Evolutionary conservation across 2,797 vertebrate genomes (phyloP), one percentile per base, ranked within the genome.

Genomic region (Tenualosa thibaudeaui): DNA sequence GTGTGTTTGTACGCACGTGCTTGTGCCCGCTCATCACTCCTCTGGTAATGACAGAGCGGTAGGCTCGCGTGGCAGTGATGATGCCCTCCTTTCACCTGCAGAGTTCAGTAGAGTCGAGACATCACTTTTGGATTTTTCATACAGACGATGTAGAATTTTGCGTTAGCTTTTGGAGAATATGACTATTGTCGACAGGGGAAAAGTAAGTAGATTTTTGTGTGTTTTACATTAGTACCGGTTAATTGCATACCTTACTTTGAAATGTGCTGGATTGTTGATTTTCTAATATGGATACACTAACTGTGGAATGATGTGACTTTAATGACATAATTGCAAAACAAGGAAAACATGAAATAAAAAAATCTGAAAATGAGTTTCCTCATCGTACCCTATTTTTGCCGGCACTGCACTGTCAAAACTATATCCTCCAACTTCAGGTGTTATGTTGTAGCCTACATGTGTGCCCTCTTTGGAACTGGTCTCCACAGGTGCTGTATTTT

Each of bases 141-240:
- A 5, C 15, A 37, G 31, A 75, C 68, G 37, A 15, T 75, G 37
- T 15, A 75, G 37, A 7, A 9, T 43, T 31, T 40, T 75, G 62
- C 24, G 62, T 24, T 8, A 65, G 62, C 24, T 75, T 75, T 37
- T 75, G 37, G 37, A 19, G 37, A 75, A 75, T 43, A 75, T 75
- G 68, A 75, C 24, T 75, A 31, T 75, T 75, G 15, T 75, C 68
- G 68, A 75, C 68, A 75, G 68, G 68, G 68, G 68, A 17, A 75
- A 75, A 75, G 68, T 75, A 37, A 75, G 68, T 75, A 24, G 60
- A 8, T 10, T 62, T 40, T 65, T 65, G 4, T 31, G 5, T 71
- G 17, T 12, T 71, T 1, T 37, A 17, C 37, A 6, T 13, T 75
- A 19, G 13, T 71, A 31, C 15, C 9, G 2, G 2, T 9, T 62